Evolutionary conservation across 2,888 invertebrate genomes (phyloP).

Genomic region (Fragum sueziense): DNA sequence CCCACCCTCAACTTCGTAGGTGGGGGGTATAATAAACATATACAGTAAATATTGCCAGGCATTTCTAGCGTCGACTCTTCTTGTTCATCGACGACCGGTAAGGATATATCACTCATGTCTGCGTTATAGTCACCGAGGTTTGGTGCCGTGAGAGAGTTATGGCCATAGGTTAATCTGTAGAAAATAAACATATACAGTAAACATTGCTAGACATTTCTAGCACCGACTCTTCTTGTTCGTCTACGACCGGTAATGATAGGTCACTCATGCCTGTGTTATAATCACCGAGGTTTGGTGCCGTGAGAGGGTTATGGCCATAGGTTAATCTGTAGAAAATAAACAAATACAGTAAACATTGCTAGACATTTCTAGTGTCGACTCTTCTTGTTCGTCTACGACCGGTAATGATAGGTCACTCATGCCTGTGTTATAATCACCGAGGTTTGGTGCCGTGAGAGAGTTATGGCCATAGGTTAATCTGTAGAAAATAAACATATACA

Average conservation of each 20-base stretch:
- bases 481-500: no score
- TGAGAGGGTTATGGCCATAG: constrained; percentile 21
- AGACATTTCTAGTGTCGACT: constrained; percentile 30
- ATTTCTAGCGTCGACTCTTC: constrained; percentile 30
- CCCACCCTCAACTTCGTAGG: no score
- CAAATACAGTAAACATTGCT: constrained; percentile 50
- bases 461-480: constrained; percentile 23
- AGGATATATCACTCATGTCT: constrained; percentile 6
- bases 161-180: constrained; percentile 22
- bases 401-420: constrained; percentile 11
- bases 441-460: constrained; percentile 18
- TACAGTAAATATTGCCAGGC: constrained; percentile 43
- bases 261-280: constrained; percentile 2
- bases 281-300: constrained; percentile 7
- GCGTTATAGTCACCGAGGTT: constrained; percentile 1
- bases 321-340: constrained; percentile 14
- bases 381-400: constrained; percentile 7
- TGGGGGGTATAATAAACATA: no score
- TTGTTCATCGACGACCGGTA: constrained; percentile 1
- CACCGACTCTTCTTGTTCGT: constrained; percentile 15
- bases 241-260: neutral
- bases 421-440: neutral
- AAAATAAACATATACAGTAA: no score
- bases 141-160: constrained; percentile 18
- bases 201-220: constrained; percentile 44